Percentiles rank a stretch among this genome's conserved stretches.
phyloP scores from a whole-genome alignment of 2,113 vertebrate genomes.

The Lates calcarifer region DNA sequence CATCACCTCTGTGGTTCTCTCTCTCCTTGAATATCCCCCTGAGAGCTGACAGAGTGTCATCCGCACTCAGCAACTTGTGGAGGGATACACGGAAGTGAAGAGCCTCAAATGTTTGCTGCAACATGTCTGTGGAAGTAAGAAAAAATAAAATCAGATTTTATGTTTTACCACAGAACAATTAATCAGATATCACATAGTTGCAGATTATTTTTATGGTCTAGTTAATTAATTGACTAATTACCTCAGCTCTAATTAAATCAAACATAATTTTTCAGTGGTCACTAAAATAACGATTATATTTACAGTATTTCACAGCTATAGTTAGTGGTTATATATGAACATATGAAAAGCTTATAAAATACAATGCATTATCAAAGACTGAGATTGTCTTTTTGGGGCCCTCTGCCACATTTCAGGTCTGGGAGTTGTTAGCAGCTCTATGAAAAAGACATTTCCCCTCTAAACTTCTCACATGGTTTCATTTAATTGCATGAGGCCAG shows the following conservation, averaged over 20 bases:
- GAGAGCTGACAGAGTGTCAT: constrained; percentile 63
- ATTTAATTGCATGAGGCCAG: too few species aligned
- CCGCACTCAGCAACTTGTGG: constrained; percentile 69
- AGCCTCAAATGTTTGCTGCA: constrained; percentile 84
- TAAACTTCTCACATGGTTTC: not conserved
- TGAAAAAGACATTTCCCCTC: not conserved
- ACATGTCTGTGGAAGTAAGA: constrained; percentile 77
- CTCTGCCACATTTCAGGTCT: not conserved
- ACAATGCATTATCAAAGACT: not conserved
- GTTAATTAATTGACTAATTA: not conserved
- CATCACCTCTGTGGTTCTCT: constrained; percentile 78
- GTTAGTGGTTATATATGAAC: not conserved
- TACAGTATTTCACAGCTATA: constrained; percentile 8
- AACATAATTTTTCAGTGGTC: not conserved
- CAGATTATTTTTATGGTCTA: not conserved
- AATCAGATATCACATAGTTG: not conserved
- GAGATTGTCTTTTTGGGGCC: not conserved
- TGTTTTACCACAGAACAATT: not conserved
- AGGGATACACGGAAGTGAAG: constrained; percentile 84
- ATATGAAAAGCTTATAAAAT: not conserved
- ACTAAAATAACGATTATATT: too few species aligned
- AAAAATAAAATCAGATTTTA: constrained; percentile 19
- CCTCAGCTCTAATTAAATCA: not conserved
- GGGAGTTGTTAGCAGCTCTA: not conserved
- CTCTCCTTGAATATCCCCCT: constrained; percentile 55